Base-by-base conservation (phyloP, 2,888 invertebrate genomes). In the Nemotelus nigrinus region DNA sequence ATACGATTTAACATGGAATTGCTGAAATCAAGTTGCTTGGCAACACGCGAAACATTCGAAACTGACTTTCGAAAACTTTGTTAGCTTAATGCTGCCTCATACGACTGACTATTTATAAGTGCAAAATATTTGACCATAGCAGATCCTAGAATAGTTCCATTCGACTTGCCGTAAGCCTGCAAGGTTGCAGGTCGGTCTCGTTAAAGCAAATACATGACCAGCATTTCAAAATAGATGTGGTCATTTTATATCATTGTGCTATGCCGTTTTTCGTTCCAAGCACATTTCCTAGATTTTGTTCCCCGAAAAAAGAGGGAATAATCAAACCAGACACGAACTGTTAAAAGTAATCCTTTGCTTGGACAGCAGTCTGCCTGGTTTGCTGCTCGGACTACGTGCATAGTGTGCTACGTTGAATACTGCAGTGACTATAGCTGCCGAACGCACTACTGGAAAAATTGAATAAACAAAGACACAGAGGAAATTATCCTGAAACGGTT, bases 201-300 rank as follows among this genome's bases (percentile, higher is more conserved):
- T 79, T 79, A 79, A 77, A 75, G 77, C 71, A 77, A 63, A 44
- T 70, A 79, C 77, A 75, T 77, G 79, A 79, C 77, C 70, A 55
- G 79, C 75, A 79, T 79, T 70, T 71, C n/a, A 65, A 65, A 76
- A 74, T 60, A 63, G 25, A 25, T 25, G 25, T 74, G 60, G 50
- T 48, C 63, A 47, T 10, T 8, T 6, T n/a, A 25, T 63, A 50
- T 48, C 39, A 50, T 60, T 7, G 45, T 50, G 25, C 48, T 65
- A 45, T 47, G 48, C 25, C 25, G 5, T 7, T 48, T 25, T 4
- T 41, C 50, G 50, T 48, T 1, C n/a, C 43, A 25, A 25, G 25
- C 25, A 25, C 25, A 25, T 25, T 25, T 25, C 25, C 25, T 25
- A 25, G 25, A 44, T n/a, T 44, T 47, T 7, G 2, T 47, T 1